Conservation (phyloP, 2,797 vertebrate species). For the Emys orbicularis region DNA sequence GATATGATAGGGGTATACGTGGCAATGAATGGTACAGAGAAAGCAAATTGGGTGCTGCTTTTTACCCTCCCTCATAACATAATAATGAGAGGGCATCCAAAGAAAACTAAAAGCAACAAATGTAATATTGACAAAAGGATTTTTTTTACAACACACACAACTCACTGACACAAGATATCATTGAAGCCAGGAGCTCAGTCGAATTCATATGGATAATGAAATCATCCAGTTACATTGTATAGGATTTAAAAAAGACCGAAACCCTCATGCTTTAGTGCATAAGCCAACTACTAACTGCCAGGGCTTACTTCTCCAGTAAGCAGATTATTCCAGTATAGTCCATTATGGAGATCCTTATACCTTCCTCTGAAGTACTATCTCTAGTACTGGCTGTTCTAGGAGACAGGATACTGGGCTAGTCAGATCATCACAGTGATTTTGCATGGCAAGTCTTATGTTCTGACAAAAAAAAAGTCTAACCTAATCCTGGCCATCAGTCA, state of each 20-base stretch:
- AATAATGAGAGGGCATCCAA: background rate
- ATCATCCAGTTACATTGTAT: background rate
- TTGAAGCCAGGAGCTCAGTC: background rate
- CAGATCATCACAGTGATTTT: background rate
- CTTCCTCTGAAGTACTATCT: background rate
- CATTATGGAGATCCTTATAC: too few species aligned
- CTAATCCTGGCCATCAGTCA: conserved; percentile 47
- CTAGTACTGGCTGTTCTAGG: too few species aligned
- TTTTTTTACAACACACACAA: background rate
- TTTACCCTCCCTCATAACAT: background rate
- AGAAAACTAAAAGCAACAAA: background rate
- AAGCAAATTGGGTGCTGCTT: background rate
- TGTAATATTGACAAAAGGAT: background rate
- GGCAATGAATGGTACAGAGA: background rate
- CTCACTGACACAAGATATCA: background rate
- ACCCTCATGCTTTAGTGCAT: background rate
- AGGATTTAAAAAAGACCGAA: background rate
- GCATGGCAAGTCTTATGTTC: conserved; percentile 15
- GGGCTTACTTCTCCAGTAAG: too few species aligned
- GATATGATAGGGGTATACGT: background rate
- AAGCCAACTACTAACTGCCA: too few species aligned
- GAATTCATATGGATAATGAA: background rate
- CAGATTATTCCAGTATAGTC: too few species aligned
- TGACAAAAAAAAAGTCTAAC: conserved; percentile 29
- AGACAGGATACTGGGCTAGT: too few species aligned